Conservation (phyloP, 2,888 invertebrate species). For the Onthophagus sagittarius region DNA sequence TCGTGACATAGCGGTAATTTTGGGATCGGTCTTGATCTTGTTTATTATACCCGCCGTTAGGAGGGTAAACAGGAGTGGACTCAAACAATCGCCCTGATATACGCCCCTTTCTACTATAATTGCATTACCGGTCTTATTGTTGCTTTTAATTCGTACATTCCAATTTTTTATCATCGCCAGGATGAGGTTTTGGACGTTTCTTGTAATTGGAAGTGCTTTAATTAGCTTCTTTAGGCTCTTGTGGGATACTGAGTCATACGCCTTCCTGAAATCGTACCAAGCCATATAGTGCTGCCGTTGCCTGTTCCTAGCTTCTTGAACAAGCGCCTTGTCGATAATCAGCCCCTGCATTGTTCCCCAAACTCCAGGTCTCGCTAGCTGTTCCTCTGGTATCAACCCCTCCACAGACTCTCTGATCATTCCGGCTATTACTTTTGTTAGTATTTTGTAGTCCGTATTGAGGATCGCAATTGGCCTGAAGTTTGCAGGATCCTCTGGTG, state of each 20-base stretch:
- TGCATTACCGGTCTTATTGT: neutral
- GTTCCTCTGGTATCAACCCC: conserved; percentile 10
- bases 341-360: conserved; percentile 17
- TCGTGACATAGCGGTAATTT: neutral
- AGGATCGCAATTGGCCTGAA: conserved; percentile 18
- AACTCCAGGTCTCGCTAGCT: conserved; percentile 14
- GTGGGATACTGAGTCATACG: conserved; percentile 13
- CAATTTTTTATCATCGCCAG: conserved; percentile 4
- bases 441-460: conserved; percentile 20
- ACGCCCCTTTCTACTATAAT: neutral
- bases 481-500: conserved; percentile 1
- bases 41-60: conserved; percentile 1
- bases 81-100: no score
- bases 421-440: conserved; percentile 15
- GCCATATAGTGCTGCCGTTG: neutral
- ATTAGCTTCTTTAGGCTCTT: conserved; percentile 1
- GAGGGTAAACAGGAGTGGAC: no score
- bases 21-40: conserved; percentile 5
- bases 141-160: neutral
- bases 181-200: neutral
- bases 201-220: conserved; percentile 13
- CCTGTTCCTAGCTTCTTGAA: neutral
- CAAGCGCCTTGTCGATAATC: conserved; percentile 10
- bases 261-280: conserved; percentile 19
- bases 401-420: neutral